Percentiles rank a stretch among this genome's conserved stretches.
Evolutionary conservation across 1,140 invertebrate species (phyloP).

Genomic region (Drosophila kepulauana): DNA sequence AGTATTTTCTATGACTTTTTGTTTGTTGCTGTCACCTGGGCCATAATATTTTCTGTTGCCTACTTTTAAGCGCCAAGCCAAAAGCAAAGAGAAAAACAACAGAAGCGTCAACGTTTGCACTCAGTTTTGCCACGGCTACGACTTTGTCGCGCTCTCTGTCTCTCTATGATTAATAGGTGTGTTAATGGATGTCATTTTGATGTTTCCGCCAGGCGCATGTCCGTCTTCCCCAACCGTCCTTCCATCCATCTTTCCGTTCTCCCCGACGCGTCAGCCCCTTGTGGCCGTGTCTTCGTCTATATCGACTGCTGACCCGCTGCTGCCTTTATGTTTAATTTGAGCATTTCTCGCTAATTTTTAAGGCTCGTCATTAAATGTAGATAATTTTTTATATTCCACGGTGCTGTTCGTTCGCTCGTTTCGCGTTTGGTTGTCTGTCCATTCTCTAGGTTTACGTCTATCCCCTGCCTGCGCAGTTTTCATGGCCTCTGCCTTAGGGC

Average conservation of each 20-base stretch:
- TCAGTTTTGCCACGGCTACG: constrained; percentile 39
- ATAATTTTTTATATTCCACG: constrained; percentile 77
- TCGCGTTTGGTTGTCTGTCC: constrained; percentile 22
- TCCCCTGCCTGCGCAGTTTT: constrained; percentile 15
- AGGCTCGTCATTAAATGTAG: constrained; percentile 82
- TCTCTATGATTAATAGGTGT: constrained; percentile 84
- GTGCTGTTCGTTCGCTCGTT: constrained; percentile 56
- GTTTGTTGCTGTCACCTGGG: constrained; percentile 68
- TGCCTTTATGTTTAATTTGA: constrained; percentile 81
- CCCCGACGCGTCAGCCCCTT: too few relatives aligned
- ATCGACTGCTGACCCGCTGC: constrained; percentile 17
- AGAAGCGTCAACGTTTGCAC: constrained; percentile 40
- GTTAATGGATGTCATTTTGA: constrained; percentile 85
- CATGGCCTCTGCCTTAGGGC: constrained; percentile 54
- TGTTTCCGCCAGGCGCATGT: constrained; percentile 74
- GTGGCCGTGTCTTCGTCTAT: background rate
- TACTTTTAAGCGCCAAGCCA: constrained; percentile 63
- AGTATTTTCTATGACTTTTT: constrained; percentile 56
- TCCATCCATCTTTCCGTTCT: background rate
- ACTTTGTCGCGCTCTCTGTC: constrained; percentile 52
- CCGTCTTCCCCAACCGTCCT: background rate
- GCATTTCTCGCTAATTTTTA: constrained; percentile 83
- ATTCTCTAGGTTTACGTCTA: constrained; percentile 28
- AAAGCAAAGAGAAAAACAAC: background rate
- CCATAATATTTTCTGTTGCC: constrained; percentile 67